Percentiles rank a stretch among this genome's conserved stretches.
phyloP scores from a whole-genome alignment of 2,113 vertebrate species.

The Rostratula benghalensis region DNA sequence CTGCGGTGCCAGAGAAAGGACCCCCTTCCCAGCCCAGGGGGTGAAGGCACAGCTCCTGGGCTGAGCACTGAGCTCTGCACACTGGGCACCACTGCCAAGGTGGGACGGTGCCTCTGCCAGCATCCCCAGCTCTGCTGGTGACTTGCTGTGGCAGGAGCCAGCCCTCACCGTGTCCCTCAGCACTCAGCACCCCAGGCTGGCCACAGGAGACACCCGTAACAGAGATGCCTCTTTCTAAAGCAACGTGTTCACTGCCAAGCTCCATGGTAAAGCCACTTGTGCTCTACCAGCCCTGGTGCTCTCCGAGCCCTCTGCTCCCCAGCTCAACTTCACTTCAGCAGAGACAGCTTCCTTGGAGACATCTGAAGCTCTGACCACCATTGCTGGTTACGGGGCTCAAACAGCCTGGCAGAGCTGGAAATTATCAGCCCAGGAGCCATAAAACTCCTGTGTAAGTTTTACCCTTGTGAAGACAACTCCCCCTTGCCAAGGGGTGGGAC shows the following conservation, averaged over 20 bases:
- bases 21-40: background rate
- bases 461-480: background rate
- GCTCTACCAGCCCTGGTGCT: background rate
- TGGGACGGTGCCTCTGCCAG: background rate
- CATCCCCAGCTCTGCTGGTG: background rate
- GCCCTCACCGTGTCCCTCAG: rapidly evolving
- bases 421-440: background rate
- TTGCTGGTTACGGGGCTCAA: too few species aligned
- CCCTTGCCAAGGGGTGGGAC: too few species aligned
- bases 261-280: background rate
- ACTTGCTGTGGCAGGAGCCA: background rate
- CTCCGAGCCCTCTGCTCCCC: background rate
- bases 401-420: background rate
- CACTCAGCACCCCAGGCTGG: background rate
- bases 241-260: background rate
- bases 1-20: rapidly evolving
- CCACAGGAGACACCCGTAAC: background rate
- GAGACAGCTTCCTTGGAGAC: background rate
- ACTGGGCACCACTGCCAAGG: background rate
- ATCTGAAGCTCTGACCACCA: background rate
- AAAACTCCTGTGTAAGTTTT: background rate
- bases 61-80: rapidly evolving
- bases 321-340: background rate
- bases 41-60: background rate
- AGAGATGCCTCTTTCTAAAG: background rate